Base-by-base conservation (phyloP, 2,113 vertebrate species). In the Mugil cephalus region DNA sequence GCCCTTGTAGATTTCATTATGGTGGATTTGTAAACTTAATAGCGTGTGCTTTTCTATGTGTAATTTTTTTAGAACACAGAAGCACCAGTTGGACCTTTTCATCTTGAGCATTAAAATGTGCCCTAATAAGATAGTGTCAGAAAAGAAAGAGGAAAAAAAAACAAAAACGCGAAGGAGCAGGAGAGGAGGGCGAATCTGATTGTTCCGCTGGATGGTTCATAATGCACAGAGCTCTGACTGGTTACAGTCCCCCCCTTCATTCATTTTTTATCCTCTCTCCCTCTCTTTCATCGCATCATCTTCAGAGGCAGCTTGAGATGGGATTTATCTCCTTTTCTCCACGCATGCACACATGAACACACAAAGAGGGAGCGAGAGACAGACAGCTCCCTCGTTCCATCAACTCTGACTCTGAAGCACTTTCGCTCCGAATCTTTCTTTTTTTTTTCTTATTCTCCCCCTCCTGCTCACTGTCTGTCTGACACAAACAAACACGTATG, bases 281-380 rank as follows among this genome's bases (percentile, higher is more conserved):
- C 83, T 87, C 83, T 80, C 86, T 85, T 84, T 92, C 90, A 88
- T 92, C 89, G 60, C 90, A 87, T 91, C 90, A 84, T 92, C 90
- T 90, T 86, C 87, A 85, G 85, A 87, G 80, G 83, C 77, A 91
- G 85, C 89, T 85, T 84, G 78, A 90, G 86, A 91, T 86, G 83
- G 87, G 88, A 91, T 91, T 90, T 89, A 89, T 91, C 89, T 73
- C 81, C 69, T 77, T 30, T 69, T 84, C 54, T 75, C 55, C 46
- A 59, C 35, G 34, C 69, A 53, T 4, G 0, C 67, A 60, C 67
- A 56, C 36, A 78, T 51, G 56, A 18, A 1, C 30, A 47, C 34
- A 68, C 50, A 77, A 14, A 55, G 17, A 64, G 34, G 63, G 6
- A 62, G 46, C 17, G 55, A 48, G 10, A 70, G 53, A 74, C 53